phyloP scores from a whole-genome alignment of 2,113 vertebrate genomes.

The Engystomops pustulosus region DNA sequence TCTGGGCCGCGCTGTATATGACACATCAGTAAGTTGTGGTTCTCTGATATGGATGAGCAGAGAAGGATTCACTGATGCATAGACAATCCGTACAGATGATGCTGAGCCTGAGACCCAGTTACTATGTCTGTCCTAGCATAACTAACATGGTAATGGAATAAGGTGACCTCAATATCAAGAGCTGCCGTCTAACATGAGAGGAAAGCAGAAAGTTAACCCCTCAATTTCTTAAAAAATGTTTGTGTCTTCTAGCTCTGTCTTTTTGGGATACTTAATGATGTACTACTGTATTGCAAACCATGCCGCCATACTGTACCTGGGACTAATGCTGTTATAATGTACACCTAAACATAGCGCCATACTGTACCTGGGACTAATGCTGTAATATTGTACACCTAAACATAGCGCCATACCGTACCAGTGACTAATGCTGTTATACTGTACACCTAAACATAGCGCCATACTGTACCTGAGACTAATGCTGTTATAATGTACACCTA shows the following conservation, averaged over 20 bases:
- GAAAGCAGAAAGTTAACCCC: background rate
- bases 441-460: too few relatives aligned
- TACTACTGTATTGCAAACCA: background rate
- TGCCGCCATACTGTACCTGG: too few relatives aligned
- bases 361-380: too few relatives aligned
- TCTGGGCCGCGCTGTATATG: constrained; percentile 12
- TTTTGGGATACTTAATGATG: too few relatives aligned
- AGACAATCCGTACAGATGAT: constrained; percentile 45
- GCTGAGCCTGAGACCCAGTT: constrained; percentile 48
- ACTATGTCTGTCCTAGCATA: constrained; percentile 42
- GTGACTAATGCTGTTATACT: too few relatives aligned
- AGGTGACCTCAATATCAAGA: constrained; percentile 49
- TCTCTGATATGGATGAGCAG: background rate
- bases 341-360: too few relatives aligned
- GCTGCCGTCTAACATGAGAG: background rate
- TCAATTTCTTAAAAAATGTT: background rate
- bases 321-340: too few relatives aligned
- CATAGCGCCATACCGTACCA: too few relatives aligned
- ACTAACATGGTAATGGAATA: constrained; percentile 53
- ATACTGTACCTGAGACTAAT: too few relatives aligned
- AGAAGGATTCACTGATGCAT: constrained; percentile 35
- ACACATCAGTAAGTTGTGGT: background rate
- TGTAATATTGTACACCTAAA: too few relatives aligned
- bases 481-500: too few relatives aligned
- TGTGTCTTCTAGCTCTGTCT: background rate